Evolutionary conservation across 2,888 invertebrate genomes (phyloP).

Genomic region (Andrena flavipes): DNA sequence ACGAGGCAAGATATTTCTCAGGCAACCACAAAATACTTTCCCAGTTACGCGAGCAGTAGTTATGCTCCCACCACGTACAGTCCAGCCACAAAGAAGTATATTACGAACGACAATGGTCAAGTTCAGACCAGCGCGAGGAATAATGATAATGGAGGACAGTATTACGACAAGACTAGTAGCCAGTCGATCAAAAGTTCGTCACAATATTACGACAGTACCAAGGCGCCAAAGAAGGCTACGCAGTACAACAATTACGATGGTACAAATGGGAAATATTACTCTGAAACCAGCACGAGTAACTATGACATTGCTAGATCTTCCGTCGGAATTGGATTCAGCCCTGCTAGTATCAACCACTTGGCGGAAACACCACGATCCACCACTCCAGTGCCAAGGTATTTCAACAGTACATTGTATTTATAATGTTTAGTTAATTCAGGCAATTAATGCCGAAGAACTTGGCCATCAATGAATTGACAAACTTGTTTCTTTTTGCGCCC

Average conservation of each 20-base stretch:
- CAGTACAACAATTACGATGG: constrained; percentile 78
- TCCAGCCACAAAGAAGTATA: constrained; percentile 78
- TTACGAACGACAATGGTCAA: constrained; percentile 57
- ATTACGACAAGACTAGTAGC: constrained; percentile 71
- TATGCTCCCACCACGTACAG: constrained; percentile 85
- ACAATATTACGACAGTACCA: constrained; percentile 78
- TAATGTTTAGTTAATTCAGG: neutral
- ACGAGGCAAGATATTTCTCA: constrained; percentile 81
- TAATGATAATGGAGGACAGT: constrained; percentile 71
- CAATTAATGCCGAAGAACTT: neutral
- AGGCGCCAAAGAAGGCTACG: constrained; percentile 78
- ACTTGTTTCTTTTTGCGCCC: constrained; percentile 25
- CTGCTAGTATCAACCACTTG: constrained; percentile 82
- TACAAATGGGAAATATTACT: constrained; percentile 77
- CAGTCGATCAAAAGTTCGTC: constrained; percentile 72
- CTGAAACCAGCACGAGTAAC: constrained; percentile 78
- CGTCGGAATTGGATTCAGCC: constrained; percentile 81
- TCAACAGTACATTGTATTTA: neutral
- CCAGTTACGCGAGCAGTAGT: constrained; percentile 85
- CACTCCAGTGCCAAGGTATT: constrained; percentile 80
- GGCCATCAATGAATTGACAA: neutral
- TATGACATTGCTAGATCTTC: constrained; percentile 79
- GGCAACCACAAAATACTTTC: constrained; percentile 75
- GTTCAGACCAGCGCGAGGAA: constrained; percentile 58
- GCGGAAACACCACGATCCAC: constrained; percentile 81